Base-by-base conservation (phyloP, 1,140 invertebrate species). In the Nebria ingens region DNA sequence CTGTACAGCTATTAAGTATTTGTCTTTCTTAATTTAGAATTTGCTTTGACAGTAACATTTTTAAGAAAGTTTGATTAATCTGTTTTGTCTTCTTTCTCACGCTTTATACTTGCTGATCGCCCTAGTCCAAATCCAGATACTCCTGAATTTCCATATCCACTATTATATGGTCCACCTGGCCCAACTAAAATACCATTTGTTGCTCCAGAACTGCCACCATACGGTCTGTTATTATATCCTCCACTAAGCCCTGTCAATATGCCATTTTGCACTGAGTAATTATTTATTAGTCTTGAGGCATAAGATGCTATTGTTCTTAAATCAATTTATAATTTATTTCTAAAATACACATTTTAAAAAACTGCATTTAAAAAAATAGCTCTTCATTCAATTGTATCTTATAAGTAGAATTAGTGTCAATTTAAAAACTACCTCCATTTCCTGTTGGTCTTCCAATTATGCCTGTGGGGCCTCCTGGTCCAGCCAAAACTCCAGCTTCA, bases 401-500 rank as follows among this genome's bases (percentile, higher is more conserved):
- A n/a, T 34, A 6, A 34, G 25, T 6, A 15, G 15, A 19, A 19
- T 11, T 20, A 13, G n/a, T 15, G 15, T 45, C 45, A 45, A 21
- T 55, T n/a, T 2, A 2, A 11, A 20, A 17, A 9, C 21, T 17
- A 38, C n/a, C 6, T 12, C 49, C 20, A 25, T 42, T 40, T 49
- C 19, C 25, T 25, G 21, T 34, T n/a, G 65, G 64, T 62, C 64
- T 53, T 1, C 77, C 76, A 34, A 77, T 73, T 15, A 71, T 65
- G 2, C 76, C 76, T 0, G 74, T 78, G 4, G 77, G 76, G 54
- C 79, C 78, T 1, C 75, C 76, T 0, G 78, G 78, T 9, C 77
- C 78, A 0, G 76, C 73, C 2, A 80, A 64, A 1, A 79, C 59
- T 9, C 75, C 75, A 58, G 53, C 69, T 2, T 64, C 63, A 2